Base-by-base conservation (phyloP, 2,888 invertebrate species). In the Tetragonula carbonaria region DNA sequence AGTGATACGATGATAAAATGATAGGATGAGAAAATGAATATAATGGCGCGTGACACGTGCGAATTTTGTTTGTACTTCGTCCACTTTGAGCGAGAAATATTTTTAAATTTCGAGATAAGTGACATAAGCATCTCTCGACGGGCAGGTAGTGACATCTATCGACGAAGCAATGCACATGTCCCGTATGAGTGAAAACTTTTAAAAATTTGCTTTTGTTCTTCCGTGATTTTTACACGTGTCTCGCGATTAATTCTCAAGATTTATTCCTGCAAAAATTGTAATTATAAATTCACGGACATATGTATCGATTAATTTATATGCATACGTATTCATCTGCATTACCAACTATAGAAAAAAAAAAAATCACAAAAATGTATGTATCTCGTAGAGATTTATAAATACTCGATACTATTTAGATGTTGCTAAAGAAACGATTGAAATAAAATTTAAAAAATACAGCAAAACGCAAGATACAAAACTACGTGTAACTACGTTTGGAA, bases 111-210 rank as follows among this genome's bases (percentile, higher is more conserved):
- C 71, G 72, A 55, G 62, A 28, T 45, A 59, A 23, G 33, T 75
- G 33, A 74, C 57, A 33, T 33, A 33, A 33, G 33, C 80, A 77
- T 67, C 80, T 67, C 6, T 59, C 16, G 76, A 5, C 11, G 18
- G 45, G 45, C 28, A 59, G n/a, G 59, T 76, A 53, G 80, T 53
- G 80, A 72, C 80, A 80, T 67, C 80, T 72, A 13, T 59, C 23
- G 76, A 5, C 18, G 18, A 28, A 55, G 1, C 11, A 28, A 0
- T 5, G 53, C 45, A 68, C 53, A 8, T 28, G 57, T 50, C 11
- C 4, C 5, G 23, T 11, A 2, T 13, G 21, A 45, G 55, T 55
- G 14, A 23, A 28, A 28, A 33, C 28, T 21, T 28, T 16, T 11
- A 14, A 23, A 28, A 57, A 18, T 50, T 18, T 13, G 2, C 23